These are phyloP conservation scores for Caenorhabditis inopinata DNA, from an alignment of 1,140 invertebrate genomes.

Conservation along the genomic window DNA sequence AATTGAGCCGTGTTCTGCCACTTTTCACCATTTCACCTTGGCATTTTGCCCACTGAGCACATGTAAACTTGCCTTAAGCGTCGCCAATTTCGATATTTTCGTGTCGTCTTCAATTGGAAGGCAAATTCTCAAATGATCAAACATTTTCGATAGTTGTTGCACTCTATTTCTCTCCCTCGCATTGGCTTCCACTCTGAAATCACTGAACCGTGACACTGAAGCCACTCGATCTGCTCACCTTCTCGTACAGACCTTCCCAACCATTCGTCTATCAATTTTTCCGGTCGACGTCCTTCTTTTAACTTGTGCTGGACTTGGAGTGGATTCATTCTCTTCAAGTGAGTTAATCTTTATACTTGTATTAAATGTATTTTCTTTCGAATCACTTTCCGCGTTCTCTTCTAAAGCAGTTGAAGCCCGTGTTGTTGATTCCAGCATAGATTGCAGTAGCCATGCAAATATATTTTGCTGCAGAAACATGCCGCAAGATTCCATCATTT, in stretches of 20 bases:
- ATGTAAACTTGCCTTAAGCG: background rate
- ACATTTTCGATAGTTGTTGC: background rate
- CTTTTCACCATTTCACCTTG: no score
- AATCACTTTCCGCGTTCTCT: background rate
- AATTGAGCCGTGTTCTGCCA: no score
- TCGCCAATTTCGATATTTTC: background rate
- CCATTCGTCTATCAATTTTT: background rate
- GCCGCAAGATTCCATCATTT: no score
- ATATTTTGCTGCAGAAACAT: background rate
- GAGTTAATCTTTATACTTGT: background rate
- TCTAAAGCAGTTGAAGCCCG: background rate
- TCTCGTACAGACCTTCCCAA: background rate
- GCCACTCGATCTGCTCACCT: background rate
- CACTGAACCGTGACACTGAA: no score
- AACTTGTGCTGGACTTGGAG: background rate
- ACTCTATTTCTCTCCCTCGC: background rate
- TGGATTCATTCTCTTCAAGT: background rate
- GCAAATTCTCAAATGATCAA: background rate
- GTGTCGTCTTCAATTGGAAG: background rate
- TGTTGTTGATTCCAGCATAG: background rate
- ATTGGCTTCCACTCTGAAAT: slow-evolving; percentile 1
- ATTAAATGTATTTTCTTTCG: background rate
- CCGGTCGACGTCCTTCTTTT: background rate
- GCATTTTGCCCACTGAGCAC: no score
- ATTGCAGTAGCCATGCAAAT: background rate